phyloP scores from a whole-genome alignment of 1,140 invertebrate species.

The Gryon sp. region DNA sequence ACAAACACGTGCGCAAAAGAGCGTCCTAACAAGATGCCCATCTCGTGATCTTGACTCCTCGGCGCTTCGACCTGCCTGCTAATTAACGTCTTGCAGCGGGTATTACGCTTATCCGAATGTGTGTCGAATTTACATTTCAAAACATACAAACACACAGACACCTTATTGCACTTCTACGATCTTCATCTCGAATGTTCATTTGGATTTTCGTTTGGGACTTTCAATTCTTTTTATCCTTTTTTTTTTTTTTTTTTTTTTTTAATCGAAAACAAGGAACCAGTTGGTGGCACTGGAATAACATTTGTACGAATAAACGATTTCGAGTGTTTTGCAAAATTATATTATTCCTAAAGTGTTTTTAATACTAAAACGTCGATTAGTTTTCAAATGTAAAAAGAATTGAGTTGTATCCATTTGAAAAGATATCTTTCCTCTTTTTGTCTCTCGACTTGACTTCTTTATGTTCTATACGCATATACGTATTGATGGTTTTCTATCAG shows the following conservation, averaged over 20 bases:
- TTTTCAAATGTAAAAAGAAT: slow-evolving; percentile 3
- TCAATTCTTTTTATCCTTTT: not conserved
- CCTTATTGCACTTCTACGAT: slow-evolving; percentile 43
- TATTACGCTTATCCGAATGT: slow-evolving; percentile 61
- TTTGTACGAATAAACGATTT: slow-evolving; percentile 28
- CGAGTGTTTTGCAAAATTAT: slow-evolving; percentile 16
- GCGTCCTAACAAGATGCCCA: slow-evolving; percentile 40
- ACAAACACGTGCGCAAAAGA: not conserved
- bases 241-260: not conserved
- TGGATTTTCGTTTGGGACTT: slow-evolving; percentile 6
- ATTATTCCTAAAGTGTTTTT: slow-evolving; percentile 21
- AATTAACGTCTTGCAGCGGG: slow-evolving; percentile 58
- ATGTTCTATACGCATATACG: too few species aligned
- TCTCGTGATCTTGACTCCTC: slow-evolving; percentile 38
- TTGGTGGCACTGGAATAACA: not conserved
- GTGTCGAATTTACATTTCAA: slow-evolving; percentile 62
- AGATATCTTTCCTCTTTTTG: slow-evolving; percentile 2
- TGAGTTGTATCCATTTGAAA: slow-evolving; percentile 30
- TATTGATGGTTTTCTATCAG: too few species aligned
- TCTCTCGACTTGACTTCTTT: too few species aligned
- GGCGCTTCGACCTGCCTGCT: slow-evolving; percentile 39
- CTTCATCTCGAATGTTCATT: slow-evolving; percentile 29
- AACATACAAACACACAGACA: slow-evolving; percentile 48
- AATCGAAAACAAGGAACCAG: not conserved
- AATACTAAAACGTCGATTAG: slow-evolving; percentile 19